Base-by-base conservation (phyloP, 2,888 invertebrate species). In the Temnothorax unifasciatus region DNA sequence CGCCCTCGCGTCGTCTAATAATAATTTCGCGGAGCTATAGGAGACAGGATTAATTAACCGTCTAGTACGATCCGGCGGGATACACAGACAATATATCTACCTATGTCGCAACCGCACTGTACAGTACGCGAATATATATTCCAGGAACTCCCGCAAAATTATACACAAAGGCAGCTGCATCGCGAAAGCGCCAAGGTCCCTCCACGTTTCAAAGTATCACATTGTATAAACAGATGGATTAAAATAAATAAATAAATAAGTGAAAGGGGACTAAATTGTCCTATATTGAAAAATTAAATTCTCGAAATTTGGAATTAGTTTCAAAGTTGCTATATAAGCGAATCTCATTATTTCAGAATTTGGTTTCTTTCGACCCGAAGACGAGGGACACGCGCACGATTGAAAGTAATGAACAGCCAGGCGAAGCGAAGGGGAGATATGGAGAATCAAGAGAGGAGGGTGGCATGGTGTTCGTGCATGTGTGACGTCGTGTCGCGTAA, bases 381-480 rank as follows among this genome's bases (percentile, higher is more conserved):
- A 68, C 63, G 68, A 44, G 18, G n/a, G 15, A 13, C 29, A 57
- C 25, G 34, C 57, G 34, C 50, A 57, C 54, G 61, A 85, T 84
- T 87, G 86, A 88, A 88, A 87, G 86, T 87, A 21, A 57, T 38
- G 25, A 18, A 57, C 59, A 15, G 41, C 77, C 44, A 38, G 2
- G 25, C 64, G 29, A 38, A 54, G 5, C 87, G 84, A 86, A 81
- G 50, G 29, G 61, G 84, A 87, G 85, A 41, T 83, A 86, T 86
- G 89, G 57, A 66, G 88, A 89, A 86, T 66, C 89, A 90, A 85
- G 85, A 66, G 50, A 64, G 41, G 15, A 66, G 63, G 25, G 25
- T 5, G 29, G 47, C 29, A 21, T 34, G 25, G 9, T 3, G 69
- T 21, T 57, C 44, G 38, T 52, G 71, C 52, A 68, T 41, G 69